A percentile compares a stretch with the other conserved stretches of the same genome.
Evolutionary conservation across 2,797 vertebrate genomes (phyloP).

Genomic region (Luscinia luscinia): DNA sequence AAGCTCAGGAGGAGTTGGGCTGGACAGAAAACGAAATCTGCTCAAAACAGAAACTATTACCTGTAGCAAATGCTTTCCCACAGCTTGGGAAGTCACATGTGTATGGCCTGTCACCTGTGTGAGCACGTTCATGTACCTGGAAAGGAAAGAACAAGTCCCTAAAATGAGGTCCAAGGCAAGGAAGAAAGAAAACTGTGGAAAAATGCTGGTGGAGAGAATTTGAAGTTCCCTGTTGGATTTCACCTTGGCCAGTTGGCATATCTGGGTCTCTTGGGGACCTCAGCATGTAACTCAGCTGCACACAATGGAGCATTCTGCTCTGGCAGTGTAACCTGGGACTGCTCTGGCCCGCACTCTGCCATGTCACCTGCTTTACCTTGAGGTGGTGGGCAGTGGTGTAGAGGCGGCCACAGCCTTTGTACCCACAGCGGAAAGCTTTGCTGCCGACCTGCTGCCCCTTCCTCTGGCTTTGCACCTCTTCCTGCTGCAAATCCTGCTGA

Average conservation of each 20-base stretch:
- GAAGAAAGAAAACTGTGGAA: background rate
- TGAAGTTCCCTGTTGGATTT: background rate
- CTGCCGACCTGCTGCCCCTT: conserved; percentile 73
- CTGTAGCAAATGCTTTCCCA: conserved; percentile 84
- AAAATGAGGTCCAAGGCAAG: background rate
- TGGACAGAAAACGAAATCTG: background rate
- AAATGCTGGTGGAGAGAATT: background rate
- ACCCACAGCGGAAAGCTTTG: conserved; percentile 80
- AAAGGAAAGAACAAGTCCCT: background rate
- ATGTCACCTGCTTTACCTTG: conserved; percentile 73
- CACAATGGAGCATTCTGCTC: background rate
- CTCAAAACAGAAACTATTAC: conserved; percentile 36
- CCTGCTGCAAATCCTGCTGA: conserved; percentile 75
- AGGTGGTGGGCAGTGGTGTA: conserved; percentile 85
- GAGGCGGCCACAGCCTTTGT: conserved; percentile 80
- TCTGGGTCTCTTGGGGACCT: background rate
- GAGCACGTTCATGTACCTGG: conserved; percentile 84
- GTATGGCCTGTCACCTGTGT: conserved; percentile 82
- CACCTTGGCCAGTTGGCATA: background rate
- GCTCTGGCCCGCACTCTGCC: background rate
- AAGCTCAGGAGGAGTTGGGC: background rate
- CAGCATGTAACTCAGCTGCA: background rate
- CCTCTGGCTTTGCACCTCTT: conserved; percentile 67
- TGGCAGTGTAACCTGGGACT: background rate
- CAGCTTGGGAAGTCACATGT: conserved; percentile 79